Evolutionary conservation across 2,797 vertebrate genomes (phyloP).

Genomic region (Sebastes reedi): DNA sequence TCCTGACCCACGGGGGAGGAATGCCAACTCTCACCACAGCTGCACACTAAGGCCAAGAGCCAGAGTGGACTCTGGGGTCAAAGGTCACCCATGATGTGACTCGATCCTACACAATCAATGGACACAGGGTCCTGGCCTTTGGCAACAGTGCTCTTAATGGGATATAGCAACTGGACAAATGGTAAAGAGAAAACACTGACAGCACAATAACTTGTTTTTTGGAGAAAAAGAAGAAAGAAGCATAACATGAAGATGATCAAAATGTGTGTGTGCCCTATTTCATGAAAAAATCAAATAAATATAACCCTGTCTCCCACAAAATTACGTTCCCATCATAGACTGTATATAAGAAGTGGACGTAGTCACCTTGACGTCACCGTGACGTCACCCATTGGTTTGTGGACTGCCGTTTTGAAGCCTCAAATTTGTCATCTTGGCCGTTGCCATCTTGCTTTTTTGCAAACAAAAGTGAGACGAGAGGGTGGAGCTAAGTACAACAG

Average conservation of each 20-base stretch:
- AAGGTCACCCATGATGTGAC: constrained; percentile 78
- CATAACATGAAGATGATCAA: background rate
- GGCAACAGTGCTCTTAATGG: constrained; percentile 42
- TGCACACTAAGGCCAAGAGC: constrained; percentile 70
- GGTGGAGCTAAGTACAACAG: too few species aligned
- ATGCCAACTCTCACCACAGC: constrained; percentile 80
- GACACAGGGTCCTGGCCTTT: constrained; percentile 68
- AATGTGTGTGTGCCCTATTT: background rate
- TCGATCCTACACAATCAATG: constrained; percentile 77
- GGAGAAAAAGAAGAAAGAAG: background rate
- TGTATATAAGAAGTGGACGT: too few species aligned
- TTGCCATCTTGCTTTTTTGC: too few species aligned
- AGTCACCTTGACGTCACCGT: too few species aligned
- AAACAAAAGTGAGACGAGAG: too few species aligned
- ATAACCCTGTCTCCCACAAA: too few species aligned
- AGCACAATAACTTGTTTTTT: background rate
- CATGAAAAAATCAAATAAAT: too few species aligned
- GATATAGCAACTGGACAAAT: constrained; percentile 44
- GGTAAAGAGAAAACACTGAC: constrained; percentile 19
- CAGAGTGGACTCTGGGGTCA: constrained; percentile 63
- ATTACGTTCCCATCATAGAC: too few species aligned
- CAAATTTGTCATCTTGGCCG: too few species aligned
- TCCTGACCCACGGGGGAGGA: constrained; percentile 71
- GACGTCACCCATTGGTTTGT: too few species aligned
- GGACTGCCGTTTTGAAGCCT: too few species aligned